These are phyloP conservation scores for Oegoconia quadripuncta DNA, from an alignment of 2,888 invertebrate genomes.

Conservation along the genomic window DNA sequence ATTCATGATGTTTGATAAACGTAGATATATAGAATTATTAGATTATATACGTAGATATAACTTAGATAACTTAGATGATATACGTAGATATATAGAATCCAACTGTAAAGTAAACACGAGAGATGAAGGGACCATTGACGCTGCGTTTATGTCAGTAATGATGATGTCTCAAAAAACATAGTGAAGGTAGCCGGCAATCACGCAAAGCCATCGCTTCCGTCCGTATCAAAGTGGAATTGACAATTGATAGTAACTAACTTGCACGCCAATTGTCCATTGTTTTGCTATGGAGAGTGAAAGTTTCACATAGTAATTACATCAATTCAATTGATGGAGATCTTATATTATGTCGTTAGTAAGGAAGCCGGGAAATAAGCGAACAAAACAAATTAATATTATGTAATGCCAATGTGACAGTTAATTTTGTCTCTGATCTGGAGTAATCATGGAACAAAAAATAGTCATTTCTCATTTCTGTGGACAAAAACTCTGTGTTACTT, in stretches of 20 bases:
- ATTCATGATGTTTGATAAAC: too few relatives aligned
- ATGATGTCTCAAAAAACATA: neutral
- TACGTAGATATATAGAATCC: too few relatives aligned
- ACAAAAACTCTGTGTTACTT: too few relatives aligned
- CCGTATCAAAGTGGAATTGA: constrained; percentile 20
- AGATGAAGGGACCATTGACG: neutral
- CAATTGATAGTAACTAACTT: constrained; percentile 18
- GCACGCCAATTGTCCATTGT: constrained; percentile 41
- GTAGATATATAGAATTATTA: too few relatives aligned
- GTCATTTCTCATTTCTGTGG: too few relatives aligned
- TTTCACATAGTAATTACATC: constrained; percentile 41
- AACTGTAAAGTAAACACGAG: too few relatives aligned
- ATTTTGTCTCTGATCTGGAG: too few relatives aligned
- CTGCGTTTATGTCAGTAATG: neutral
- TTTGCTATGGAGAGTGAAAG: constrained; percentile 37
- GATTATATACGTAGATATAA: too few relatives aligned
- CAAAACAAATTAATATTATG: too few relatives aligned
- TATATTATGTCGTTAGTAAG: neutral
- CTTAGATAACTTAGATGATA: too few relatives aligned
- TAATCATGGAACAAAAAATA: too few relatives aligned
- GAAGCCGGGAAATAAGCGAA: constrained; percentile 4
- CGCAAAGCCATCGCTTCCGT: constrained; percentile 4
- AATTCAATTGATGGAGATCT: constrained; percentile 26
- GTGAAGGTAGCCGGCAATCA: neutral
- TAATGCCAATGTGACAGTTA: too few relatives aligned